Evolutionary conservation across 2,888 invertebrate species (phyloP).

Genomic region (Chrysodeixis includens): DNA sequence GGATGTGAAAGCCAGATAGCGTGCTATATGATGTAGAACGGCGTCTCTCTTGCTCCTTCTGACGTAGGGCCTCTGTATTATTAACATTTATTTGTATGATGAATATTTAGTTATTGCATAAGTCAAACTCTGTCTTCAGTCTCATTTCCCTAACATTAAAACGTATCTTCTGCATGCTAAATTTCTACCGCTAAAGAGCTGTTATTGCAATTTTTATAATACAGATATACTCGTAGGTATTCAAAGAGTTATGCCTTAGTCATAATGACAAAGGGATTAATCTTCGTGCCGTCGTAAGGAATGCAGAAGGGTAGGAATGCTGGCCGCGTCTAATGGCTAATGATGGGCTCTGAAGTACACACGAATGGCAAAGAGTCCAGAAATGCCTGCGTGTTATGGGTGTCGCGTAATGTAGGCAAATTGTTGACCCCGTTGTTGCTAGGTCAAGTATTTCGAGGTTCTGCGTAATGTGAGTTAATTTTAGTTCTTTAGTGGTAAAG

Average conservation of each 20-base stretch:
- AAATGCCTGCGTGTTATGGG: not conserved
- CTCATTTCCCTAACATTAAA: too few relatives aligned
- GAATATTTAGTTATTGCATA: too few relatives aligned
- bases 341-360: constrained; percentile 3
- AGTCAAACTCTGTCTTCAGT: too few relatives aligned
- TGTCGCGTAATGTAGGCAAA: not conserved
- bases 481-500: not conserved
- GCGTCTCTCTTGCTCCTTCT: too few relatives aligned
- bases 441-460: not conserved
- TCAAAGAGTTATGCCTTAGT: not conserved
- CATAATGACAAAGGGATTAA: constrained; percentile 1
- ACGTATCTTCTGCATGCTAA: too few relatives aligned
- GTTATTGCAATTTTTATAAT: too few relatives aligned
- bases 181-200: too few relatives aligned
- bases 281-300: not conserved
- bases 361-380: constrained; percentile 1
- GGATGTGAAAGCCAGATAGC: too few relatives aligned
- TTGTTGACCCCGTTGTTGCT: not conserved
- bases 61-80: too few relatives aligned
- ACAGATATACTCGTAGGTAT: not conserved
- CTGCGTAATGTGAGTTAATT: not conserved
- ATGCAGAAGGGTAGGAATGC: not conserved
- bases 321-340: constrained; percentile 4
- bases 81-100: too few relatives aligned
- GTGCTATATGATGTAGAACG: too few relatives aligned